These are phyloP conservation scores for Oreohelix idahoensis DNA, from an alignment of 1,140 invertebrate species.

Conservation along the genomic window DNA sequence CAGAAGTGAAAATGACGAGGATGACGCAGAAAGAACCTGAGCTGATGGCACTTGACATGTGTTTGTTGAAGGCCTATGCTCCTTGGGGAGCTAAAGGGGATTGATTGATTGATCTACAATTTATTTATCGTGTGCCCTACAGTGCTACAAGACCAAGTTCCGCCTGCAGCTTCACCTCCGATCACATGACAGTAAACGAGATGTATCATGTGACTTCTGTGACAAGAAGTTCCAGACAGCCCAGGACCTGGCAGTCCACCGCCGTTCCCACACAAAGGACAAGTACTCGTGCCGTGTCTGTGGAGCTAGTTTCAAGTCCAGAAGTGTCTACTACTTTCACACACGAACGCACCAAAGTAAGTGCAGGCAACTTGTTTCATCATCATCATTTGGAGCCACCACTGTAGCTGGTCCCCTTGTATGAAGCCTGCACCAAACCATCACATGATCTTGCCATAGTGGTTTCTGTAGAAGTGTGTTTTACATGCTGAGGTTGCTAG, in stretches of 20 bases:
- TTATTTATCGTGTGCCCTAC: neutral
- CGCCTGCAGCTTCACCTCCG: conserved; percentile 8
- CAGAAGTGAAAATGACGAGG: no score
- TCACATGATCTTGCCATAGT: no score
- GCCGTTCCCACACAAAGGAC: conserved; percentile 21
- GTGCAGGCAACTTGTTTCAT: neutral
- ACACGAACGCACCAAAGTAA: conserved; percentile 24
- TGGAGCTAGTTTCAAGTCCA: conserved; percentile 18
- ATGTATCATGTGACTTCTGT: conserved; percentile 28
- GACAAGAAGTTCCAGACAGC: conserved; percentile 32
- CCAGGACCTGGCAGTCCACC: conserved; percentile 16
- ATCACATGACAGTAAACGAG: conserved; percentile 27
- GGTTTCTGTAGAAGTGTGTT: no score
- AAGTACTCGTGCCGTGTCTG: conserved; percentile 21
- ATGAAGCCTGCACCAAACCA: no score
- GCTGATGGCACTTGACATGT: no score
- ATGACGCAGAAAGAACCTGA: no score
- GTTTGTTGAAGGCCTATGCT: no score
- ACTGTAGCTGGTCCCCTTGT: no score
- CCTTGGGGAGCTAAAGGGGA: no score
- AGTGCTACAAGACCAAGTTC: conserved; percentile 27
- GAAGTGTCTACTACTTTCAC: conserved; percentile 33
- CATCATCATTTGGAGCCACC: no score
- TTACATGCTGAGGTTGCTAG: no score
- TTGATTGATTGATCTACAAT: no score